Evolutionary conservation across 1,140 invertebrate species (phyloP).

Genomic region (Ceratosolen solmsi): DNA sequence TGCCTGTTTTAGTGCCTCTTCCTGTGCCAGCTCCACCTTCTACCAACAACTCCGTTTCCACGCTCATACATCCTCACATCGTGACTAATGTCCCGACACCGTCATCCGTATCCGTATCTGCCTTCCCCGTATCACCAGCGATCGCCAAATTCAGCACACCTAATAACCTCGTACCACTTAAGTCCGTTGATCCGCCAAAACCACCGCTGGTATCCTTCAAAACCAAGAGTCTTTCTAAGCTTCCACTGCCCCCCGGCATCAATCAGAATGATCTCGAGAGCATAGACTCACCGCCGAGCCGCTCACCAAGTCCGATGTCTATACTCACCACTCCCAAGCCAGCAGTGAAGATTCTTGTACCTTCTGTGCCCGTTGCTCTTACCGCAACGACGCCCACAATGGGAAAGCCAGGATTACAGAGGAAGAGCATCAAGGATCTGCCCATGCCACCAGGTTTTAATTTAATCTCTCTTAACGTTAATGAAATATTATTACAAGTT

Average conservation of each 20-base stretch:
- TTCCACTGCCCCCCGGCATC: conserved; percentile 90
- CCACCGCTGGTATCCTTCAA: conserved; percentile 71
- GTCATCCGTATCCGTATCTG: conserved; percentile 62
- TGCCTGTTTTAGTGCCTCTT: conserved; percentile 60
- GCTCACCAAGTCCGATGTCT: conserved; percentile 77
- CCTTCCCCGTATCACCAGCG: conserved; percentile 64
- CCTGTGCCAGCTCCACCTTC: conserved; percentile 55
- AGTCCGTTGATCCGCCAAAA: conserved; percentile 67
- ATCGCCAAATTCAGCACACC: conserved; percentile 68
- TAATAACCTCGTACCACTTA: conserved; percentile 68
- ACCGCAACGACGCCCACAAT: conserved; percentile 27
- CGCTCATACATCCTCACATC: neutral
- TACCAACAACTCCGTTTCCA: neutral
- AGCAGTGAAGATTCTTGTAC: conserved; percentile 65
- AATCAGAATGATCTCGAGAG: conserved; percentile 84
- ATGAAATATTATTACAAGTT: neutral
- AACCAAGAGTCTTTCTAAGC: conserved; percentile 80
- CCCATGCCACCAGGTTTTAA: conserved; percentile 89
- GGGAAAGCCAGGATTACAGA: conserved; percentile 65
- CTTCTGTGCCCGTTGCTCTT: conserved; percentile 13
- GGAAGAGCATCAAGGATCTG: conserved; percentile 86
- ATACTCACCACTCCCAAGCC: conserved; percentile 23
- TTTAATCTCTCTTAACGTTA: conserved; percentile 8
- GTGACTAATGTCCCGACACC: conserved; percentile 57
- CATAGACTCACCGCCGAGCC: conserved; percentile 81